A percentile compares a stretch with the other conserved stretches of the same genome.
phyloP scores from a whole-genome alignment of 2,888 invertebrate genomes.

The Nemoura dubitans region DNA sequence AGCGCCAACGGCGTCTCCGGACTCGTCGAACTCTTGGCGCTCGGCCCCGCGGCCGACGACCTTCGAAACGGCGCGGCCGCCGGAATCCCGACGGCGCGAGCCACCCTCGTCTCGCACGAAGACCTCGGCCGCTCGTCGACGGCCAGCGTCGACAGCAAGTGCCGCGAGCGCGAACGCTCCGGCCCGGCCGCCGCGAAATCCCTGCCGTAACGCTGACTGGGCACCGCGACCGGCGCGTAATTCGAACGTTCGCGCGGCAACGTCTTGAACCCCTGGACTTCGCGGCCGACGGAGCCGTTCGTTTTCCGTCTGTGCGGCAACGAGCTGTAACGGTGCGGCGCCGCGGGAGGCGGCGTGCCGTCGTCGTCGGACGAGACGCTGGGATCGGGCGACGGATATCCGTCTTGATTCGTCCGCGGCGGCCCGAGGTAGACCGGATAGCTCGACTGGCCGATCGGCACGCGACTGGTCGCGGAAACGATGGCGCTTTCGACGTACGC shows the following conservation, averaged over 20 bases:
- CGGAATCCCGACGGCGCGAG: too few relatives aligned
- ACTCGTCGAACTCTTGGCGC: too few relatives aligned
- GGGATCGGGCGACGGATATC: background rate
- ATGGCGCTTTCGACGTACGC: conserved; percentile 8
- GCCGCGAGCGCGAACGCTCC: background rate
- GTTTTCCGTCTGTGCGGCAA: background rate
- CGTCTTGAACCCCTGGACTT: background rate
- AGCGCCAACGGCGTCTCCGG: background rate
- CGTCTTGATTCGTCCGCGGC: conserved; percentile 25
- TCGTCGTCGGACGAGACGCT: background rate
- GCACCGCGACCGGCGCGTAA: too few relatives aligned
- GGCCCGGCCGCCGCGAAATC: too few relatives aligned
- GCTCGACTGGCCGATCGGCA: background rate
- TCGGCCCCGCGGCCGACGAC: background rate
- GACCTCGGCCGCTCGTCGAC: background rate
- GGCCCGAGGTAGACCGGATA: background rate
- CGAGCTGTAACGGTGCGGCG: conserved; percentile 24
- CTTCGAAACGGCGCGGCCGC: too few relatives aligned
- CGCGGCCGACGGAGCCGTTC: background rate
- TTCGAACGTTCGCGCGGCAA: background rate
- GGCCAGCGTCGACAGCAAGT: background rate
- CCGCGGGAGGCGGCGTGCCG: background rate
- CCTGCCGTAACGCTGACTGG: background rate
- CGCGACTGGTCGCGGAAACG: conserved; percentile 26
- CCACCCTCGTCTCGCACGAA: background rate